These are phyloP conservation scores for Dendropsophus ebraccatus DNA, from an alignment of 2,113 vertebrate genomes.

Conservation along the genomic window DNA sequence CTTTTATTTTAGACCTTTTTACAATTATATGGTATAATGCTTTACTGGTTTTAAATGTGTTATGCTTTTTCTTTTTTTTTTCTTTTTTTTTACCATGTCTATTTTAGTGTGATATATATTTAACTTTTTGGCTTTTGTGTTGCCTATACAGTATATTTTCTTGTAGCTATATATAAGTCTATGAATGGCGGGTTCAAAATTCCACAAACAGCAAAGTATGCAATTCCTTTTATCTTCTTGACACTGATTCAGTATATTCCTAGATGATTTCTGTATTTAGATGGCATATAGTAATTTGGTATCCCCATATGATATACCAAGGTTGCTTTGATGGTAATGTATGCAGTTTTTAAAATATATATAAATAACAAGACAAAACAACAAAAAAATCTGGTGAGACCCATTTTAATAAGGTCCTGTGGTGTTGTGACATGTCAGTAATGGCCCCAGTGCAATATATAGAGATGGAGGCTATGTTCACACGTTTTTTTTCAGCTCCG, in stretches of 20 bases:
- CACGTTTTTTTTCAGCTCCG: no score
- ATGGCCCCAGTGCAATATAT: no score
- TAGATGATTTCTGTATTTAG: neutral
- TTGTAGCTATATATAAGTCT: neutral
- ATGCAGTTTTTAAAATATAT: neutral
- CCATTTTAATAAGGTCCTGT: neutral
- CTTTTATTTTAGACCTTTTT: neutral
- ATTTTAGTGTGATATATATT: neutral
- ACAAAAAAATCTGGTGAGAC: neutral
- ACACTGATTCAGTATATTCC: neutral
- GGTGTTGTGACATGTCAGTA: no score
- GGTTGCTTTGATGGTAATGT: neutral
- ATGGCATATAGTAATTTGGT: conserved; percentile 10
- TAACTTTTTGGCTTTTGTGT: neutral
- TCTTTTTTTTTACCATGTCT: neutral
- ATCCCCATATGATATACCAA: neutral
- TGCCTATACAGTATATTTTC: neutral
- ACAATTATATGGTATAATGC: neutral
- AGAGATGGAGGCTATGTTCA: no score
- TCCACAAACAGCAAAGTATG: neutral
- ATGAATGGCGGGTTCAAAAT: neutral
- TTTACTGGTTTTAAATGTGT: neutral
- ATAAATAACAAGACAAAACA: neutral
- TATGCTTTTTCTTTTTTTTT: neutral
- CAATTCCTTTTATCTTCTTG: conserved; percentile 21